Percentiles rank a stretch among this genome's conserved stretches.
phyloP scores from a whole-genome alignment of 1,140 invertebrate species.

The Philotrypesis tridentata region DNA sequence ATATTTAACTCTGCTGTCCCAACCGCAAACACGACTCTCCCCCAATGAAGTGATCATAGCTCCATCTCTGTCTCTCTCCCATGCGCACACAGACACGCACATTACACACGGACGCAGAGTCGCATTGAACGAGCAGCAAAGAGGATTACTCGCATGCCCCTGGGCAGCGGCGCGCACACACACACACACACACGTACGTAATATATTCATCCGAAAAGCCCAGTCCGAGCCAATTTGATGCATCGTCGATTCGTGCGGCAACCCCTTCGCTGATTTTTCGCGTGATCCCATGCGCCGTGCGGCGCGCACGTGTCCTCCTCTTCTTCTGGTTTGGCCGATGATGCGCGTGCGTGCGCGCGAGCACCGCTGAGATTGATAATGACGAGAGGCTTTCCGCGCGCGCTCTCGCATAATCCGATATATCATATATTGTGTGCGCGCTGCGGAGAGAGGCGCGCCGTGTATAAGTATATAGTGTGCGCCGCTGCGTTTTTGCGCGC shows the following conservation, averaged over 20 bases:
- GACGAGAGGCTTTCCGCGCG: constrained; percentile 6
- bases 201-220: constrained; percentile 38
- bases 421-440: background rate
- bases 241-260: constrained; percentile 44
- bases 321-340: background rate
- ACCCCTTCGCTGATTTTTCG: constrained; percentile 39
- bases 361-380: constrained; percentile 6
- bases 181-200: background rate
- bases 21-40: constrained; percentile 36
- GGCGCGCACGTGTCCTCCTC: background rate
- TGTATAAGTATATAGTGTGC: background rate
- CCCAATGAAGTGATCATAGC: background rate
- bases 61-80: background rate
- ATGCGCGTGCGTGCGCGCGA: background rate
- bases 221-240: constrained; percentile 60
- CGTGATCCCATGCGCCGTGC: constrained; percentile 7
- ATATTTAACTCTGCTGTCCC: constrained; percentile 14
- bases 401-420: background rate
- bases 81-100: too few species aligned
- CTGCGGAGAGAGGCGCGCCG: too few species aligned
- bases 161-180: background rate
- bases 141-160: background rate
- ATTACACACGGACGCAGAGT: too few species aligned
- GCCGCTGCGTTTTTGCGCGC: background rate
- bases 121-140: background rate